phyloP scores from a whole-genome alignment of 1,140 invertebrate species.

The Brachionus manjavacas region DNA sequence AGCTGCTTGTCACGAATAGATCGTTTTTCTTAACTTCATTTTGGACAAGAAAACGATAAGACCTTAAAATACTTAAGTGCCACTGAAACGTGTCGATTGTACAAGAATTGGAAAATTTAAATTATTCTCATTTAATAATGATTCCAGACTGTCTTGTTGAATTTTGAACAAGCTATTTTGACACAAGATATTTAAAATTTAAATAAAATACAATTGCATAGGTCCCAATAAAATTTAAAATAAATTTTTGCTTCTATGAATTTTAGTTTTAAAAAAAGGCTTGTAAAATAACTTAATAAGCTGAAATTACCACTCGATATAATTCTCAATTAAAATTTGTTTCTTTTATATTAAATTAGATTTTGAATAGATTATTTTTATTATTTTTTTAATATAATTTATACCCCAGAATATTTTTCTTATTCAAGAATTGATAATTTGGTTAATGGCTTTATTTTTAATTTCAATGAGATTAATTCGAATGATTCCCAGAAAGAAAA shows the following conservation, averaged over 20 bases:
- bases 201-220: not conserved
- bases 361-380: not conserved
- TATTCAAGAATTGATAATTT: not conserved
- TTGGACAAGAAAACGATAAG: slow-evolving; percentile 5
- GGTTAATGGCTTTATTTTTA: not conserved
- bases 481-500: not conserved
- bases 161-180: not conserved
- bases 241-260: not conserved
- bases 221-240: not conserved
- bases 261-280: not conserved
- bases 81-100: slow-evolving; percentile 22
- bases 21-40: not conserved
- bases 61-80: not conserved
- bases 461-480: not conserved
- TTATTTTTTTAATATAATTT: not conserved
- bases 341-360: not conserved
- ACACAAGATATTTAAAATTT: not conserved
- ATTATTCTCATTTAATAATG: not conserved
- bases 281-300: not conserved
- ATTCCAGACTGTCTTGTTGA: not conserved
- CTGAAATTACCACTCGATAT: not conserved
- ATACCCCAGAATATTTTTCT: not conserved
- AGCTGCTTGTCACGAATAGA: slow-evolving; percentile 17
- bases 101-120: slow-evolving; percentile 29
- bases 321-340: not conserved